Conservation (phyloP, 2,113 vertebrate species). For the Epinephelus lanceolatus region DNA sequence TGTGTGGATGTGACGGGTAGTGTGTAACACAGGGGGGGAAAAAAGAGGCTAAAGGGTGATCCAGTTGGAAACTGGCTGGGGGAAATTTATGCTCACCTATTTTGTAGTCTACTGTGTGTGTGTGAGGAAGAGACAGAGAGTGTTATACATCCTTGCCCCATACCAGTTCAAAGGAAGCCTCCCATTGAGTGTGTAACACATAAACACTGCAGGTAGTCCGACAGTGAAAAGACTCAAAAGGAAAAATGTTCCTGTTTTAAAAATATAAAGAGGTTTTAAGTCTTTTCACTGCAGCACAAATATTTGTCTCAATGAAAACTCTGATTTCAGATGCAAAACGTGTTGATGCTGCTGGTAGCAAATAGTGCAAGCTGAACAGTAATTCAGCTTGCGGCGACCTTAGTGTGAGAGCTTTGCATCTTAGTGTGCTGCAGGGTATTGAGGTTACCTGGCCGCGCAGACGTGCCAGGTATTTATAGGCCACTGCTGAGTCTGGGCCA, state of each 20-base stretch:
- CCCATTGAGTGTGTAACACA: slow-evolving; percentile 42
- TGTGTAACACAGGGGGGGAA: neutral
- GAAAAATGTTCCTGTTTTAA: neutral
- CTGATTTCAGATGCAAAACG: no score
- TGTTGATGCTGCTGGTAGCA: neutral
- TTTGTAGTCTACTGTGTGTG: slow-evolving; percentile 7
- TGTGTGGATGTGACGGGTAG: slow-evolving; percentile 22
- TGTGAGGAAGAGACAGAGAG: slow-evolving; percentile 5
- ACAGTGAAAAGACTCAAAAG: neutral
- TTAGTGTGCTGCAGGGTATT: slow-evolving; percentile 17
- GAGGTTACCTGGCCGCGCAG: slow-evolving; percentile 54
- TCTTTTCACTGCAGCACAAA: neutral
- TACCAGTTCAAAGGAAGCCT: slow-evolving; percentile 57
- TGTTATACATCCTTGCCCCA: slow-evolving; percentile 8
- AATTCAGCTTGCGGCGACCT: neutral
- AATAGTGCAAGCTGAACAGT: neutral
- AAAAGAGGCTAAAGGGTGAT: neutral
- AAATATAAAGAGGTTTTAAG: neutral
- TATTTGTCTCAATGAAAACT: no score
- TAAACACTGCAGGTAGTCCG: slow-evolving; percentile 31
- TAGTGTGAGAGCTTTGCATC: neutral
- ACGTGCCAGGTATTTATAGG: slow-evolving; percentile 59
- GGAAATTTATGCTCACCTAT: neutral
- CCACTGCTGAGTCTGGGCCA: slow-evolving; percentile 52
- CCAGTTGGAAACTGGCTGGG: neutral